Percentiles rank a stretch among this genome's conserved stretches.
Evolutionary conservation across 2,797 vertebrate genomes (phyloP).

Genomic region (Mormyrus proboscirostris): DNA sequence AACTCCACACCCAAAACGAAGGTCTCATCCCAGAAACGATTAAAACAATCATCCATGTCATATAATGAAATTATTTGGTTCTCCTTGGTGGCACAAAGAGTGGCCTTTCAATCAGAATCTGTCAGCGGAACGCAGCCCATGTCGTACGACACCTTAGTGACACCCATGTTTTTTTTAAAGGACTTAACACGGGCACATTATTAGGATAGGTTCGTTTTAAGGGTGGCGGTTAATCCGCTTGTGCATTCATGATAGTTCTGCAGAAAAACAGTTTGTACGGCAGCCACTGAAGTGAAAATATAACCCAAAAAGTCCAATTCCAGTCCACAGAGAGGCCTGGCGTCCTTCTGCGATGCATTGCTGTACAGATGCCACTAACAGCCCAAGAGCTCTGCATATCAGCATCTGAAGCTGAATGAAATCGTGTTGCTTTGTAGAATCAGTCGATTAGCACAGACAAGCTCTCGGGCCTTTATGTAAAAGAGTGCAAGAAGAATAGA

Average conservation of each 20-base stretch:
- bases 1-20: background rate
- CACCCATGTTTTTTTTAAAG: background rate
- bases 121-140: background rate
- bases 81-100: background rate
- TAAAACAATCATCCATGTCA: constrained; percentile 4
- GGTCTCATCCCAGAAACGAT: background rate
- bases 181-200: background rate
- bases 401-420: background rate
- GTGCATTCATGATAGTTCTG: background rate
- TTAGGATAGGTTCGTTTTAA: background rate
- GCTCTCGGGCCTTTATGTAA: background rate
- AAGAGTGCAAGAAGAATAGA: background rate
- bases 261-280: background rate
- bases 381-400: background rate
- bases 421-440: background rate
- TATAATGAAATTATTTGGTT: background rate
- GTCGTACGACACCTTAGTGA: background rate
- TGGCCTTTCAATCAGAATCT: background rate
- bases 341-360: background rate
- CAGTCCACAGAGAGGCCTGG: background rate
- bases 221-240: background rate
- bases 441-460: background rate
- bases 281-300: background rate
- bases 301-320: background rate
- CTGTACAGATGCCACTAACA: background rate